Evolutionary conservation across 2,888 invertebrate species (phyloP).

Genomic region (Nowickia ferox): DNA sequence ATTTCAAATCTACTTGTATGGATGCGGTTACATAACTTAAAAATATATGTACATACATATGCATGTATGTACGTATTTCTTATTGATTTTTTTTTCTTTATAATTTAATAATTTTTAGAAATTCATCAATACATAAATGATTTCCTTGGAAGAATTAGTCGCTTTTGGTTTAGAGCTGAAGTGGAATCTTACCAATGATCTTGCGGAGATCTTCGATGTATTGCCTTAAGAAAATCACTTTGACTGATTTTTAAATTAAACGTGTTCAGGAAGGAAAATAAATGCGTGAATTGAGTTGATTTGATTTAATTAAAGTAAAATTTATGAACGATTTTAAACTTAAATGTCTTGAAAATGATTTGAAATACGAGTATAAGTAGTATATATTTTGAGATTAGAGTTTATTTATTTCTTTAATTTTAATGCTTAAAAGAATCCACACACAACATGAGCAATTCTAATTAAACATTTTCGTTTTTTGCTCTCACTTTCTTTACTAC

Average conservation of each 20-base stretch:
- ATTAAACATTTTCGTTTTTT: slow-evolving; percentile 35
- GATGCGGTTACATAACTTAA: slow-evolving; percentile 37
- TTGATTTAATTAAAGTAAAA: slow-evolving; percentile 59
- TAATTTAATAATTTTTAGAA: slow-evolving; percentile 2
- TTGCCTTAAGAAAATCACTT: slow-evolving; percentile 84
- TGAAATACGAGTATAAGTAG: slow-evolving; percentile 33
- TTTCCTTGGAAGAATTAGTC: slow-evolving; percentile 20
- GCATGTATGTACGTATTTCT: background rate
- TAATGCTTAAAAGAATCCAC: slow-evolving; percentile 32
- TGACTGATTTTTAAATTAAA: slow-evolving; percentile 79
- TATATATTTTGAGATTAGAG: slow-evolving; percentile 8
- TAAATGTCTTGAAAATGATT: slow-evolving; percentile 72
- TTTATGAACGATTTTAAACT: slow-evolving; percentile 59
- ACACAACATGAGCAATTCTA: slow-evolving; percentile 50
- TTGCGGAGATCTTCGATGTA: slow-evolving; percentile 84
- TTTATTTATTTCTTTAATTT: background rate
- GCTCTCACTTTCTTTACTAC: slow-evolving; percentile 54
- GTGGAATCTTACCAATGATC: slow-evolving; percentile 82
- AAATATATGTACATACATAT: slow-evolving; percentile 1
- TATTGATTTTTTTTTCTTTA: background rate
- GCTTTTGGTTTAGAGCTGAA: slow-evolving; percentile 28
- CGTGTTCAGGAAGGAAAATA: slow-evolving; percentile 46
- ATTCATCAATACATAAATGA: slow-evolving; percentile 29
- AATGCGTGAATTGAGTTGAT: slow-evolving; percentile 52
- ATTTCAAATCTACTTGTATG: slow-evolving; percentile 3